These are phyloP conservation scores for Poeciliopsis paucimaculata DNA, from an alignment of 2,797 vertebrate genomes.

Conservation along the genomic window DNA sequence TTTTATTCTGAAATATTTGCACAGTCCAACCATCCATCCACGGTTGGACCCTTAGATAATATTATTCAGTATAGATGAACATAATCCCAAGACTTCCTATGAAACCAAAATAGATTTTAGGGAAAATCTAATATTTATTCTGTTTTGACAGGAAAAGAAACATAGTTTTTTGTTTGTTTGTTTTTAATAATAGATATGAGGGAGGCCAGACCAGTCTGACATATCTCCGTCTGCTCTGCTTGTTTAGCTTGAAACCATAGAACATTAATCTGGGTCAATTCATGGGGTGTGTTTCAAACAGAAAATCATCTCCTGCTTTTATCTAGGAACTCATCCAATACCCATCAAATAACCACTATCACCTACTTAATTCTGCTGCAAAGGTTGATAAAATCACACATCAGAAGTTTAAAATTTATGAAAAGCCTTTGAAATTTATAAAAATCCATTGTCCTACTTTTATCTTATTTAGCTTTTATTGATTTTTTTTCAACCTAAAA, in stretches of 20 bases:
- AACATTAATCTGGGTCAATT: neutral
- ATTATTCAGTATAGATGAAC: no score
- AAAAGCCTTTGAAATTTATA: neutral
- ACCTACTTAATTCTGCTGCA: neutral
- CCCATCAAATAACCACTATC: neutral
- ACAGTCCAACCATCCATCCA: no score
- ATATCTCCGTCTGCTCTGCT: neutral
- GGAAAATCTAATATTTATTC: neutral
- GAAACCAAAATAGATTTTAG: neutral
- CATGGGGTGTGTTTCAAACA: neutral
- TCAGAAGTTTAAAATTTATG: neutral
- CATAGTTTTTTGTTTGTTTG: neutral
- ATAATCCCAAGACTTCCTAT: neutral
- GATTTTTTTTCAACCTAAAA: neutral
- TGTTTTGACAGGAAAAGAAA: neutral
- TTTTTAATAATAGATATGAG: neutral
- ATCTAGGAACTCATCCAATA: neutral
- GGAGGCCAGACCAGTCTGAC: neutral
- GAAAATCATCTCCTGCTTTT: neutral
- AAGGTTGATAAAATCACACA: neutral
- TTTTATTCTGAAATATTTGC: no score
- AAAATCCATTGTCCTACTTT: neutral
- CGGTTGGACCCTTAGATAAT: no score
- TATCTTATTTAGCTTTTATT: neutral
- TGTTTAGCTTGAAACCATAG: neutral